Evolutionary conservation across 2,113 vertebrate genomes (phyloP), one percentile per base, ranked within the genome.

Genomic region (Xyliphius kryptos): DNA sequence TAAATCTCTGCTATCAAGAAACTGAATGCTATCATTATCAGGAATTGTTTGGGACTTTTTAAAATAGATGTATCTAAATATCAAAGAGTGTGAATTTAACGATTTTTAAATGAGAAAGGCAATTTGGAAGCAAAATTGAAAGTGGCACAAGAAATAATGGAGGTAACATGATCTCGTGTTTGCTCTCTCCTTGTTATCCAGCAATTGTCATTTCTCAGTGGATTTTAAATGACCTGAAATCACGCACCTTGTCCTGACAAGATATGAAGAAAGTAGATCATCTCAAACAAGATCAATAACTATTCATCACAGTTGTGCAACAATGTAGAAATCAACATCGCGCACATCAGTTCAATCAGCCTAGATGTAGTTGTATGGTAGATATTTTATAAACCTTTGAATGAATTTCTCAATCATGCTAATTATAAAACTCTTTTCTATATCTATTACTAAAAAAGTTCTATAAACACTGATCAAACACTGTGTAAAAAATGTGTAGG

Each of bases 1-100:
- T 51, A 63, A 63, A 59, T 50, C 14, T 16, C 48, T 38, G 56
- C 32, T 16, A 40, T 63, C 44, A 38, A 63, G 14, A 67, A 14
- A 51, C 19, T 40, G 19, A 13, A 43, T 19, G 17, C 44, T 55
- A 61, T 51, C 49, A 56, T 60, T 56, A 32, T 15, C 13, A 11
- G 36, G 26, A 21, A 19, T 61, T 55, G 21, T 36, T 61, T 12
- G 6, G 22, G 22, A 14, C 19, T 9, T 61, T 61, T 51, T 14
- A 49, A 43, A 62, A 51, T 26, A 41, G 15, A 68, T 19, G 50
- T 32, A 37, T 37, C 17, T 21, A 32, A 63, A 37, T 68, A 54
- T 53, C 51, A 58, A 56, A 70, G 26, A 44, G 51, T 17, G 63
- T 32, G 6, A 32, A 16, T 62, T 10, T 55, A 4, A 2, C 41